phyloP scores from a whole-genome alignment of 2,797 vertebrate genomes.

The Sternotherus odoratus region DNA sequence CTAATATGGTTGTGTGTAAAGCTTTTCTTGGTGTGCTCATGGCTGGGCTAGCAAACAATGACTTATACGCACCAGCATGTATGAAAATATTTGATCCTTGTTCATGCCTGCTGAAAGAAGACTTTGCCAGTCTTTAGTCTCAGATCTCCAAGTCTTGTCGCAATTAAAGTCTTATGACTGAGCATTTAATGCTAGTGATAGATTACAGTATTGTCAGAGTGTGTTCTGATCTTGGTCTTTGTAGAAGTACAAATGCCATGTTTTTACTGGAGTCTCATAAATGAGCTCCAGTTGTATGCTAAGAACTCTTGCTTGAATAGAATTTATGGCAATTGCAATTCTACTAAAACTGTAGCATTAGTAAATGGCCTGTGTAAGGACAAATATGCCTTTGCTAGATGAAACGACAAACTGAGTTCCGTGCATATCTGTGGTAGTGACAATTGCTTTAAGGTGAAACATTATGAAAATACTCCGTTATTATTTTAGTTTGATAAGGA shows the following conservation, averaged over 20 bases:
- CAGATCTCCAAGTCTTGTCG: conserved; percentile 43
- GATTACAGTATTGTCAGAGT: conserved; percentile 57
- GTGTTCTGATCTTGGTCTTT: conserved; percentile 53
- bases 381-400: background rate
- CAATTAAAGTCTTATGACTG: conserved; percentile 79
- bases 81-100: conserved; percentile 77
- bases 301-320: conserved; percentile 23
- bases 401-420: background rate
- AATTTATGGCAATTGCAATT: conserved; percentile 9
- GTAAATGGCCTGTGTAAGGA: background rate
- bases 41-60: conserved; percentile 60
- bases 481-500: background rate
- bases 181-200: conserved; percentile 70
- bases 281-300: background rate
- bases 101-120: conserved; percentile 76
- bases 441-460: conserved; percentile 33
- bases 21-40: conserved; percentile 43
- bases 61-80: conserved; percentile 73
- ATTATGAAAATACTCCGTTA: background rate
- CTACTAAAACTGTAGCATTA: background rate
- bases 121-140: conserved; percentile 57
- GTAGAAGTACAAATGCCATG: conserved; percentile 8
- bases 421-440: background rate
- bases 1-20: conserved; percentile 22
- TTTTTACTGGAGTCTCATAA: conserved; percentile 28